These are phyloP conservation scores for Agonopterix heracliana DNA, from an alignment of 2,888 invertebrate species.

Conservation along the genomic window DNA sequence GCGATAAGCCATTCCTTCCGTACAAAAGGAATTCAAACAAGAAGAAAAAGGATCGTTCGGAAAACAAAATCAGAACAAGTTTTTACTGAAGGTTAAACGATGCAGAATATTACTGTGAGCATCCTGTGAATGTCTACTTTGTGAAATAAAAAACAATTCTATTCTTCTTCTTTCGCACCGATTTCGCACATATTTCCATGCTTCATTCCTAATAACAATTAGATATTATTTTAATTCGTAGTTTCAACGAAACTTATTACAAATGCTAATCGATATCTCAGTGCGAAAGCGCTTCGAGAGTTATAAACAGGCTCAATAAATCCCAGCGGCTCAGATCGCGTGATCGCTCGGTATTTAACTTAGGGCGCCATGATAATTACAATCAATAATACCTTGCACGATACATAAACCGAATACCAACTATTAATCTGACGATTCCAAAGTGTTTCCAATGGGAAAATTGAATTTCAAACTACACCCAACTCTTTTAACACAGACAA, in stretches of 20 bases:
- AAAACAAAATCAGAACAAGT: too few relatives aligned
- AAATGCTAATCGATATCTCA: background rate
- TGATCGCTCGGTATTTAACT: slow-evolving; percentile 52
- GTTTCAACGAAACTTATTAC: background rate
- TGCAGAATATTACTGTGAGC: too few relatives aligned
- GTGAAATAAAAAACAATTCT: too few relatives aligned
- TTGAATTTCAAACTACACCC: slow-evolving; percentile 5
- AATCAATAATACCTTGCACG: slow-evolving; percentile 59
- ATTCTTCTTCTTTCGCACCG: too few relatives aligned
- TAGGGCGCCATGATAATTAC: slow-evolving; percentile 64
- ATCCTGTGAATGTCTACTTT: too few relatives aligned
- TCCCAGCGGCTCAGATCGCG: slow-evolving; percentile 37
- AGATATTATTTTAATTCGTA: too few relatives aligned
- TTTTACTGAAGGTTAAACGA: too few relatives aligned
- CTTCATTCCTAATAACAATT: too few relatives aligned
- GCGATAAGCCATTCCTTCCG: too few relatives aligned
- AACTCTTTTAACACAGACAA: slow-evolving; percentile 10
- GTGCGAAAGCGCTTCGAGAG: slow-evolving; percentile 9
- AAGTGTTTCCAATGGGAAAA: slow-evolving; percentile 18
- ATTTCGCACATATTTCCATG: too few relatives aligned
- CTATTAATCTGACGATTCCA: slow-evolving; percentile 44
- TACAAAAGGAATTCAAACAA: too few relatives aligned
- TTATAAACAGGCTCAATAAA: slow-evolving; percentile 37
- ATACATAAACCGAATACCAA: slow-evolving; percentile 44
- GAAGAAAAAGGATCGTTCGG: too few relatives aligned